Conservation (phyloP, 1,140 invertebrate genomes). For the Triops cancriformis region DNA sequence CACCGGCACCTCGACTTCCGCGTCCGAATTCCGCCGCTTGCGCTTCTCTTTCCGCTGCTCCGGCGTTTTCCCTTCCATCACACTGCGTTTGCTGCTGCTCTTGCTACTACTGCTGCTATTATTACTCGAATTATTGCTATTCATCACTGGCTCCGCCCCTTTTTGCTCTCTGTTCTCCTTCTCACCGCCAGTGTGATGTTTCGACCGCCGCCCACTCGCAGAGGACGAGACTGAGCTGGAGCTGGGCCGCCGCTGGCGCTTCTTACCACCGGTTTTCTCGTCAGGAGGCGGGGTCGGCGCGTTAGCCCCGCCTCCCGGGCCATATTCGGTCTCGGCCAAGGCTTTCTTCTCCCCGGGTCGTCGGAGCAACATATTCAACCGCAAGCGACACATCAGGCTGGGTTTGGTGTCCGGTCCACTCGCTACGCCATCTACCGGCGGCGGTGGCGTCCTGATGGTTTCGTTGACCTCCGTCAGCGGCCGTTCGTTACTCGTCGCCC, state of each 20-base stretch:
- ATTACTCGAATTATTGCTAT: background rate
- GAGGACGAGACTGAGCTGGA: conserved; percentile 20
- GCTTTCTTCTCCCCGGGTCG: background rate
- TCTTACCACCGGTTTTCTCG: conserved; percentile 13
- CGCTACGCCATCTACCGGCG: too few species aligned
- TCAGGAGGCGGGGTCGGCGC: background rate
- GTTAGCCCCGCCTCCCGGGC: background rate
- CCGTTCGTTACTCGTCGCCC: background rate
- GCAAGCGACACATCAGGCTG: conserved; percentile 20
- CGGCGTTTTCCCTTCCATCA: background rate
- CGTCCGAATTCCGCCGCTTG: conserved; percentile 18
- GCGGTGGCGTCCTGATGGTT: background rate
- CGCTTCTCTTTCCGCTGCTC: conserved; percentile 26
- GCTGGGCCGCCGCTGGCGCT: conserved; percentile 15
- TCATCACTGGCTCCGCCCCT: background rate
- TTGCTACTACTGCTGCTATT: background rate
- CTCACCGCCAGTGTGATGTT: background rate
- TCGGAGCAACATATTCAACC: conserved; percentile 7
- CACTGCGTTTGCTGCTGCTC: background rate
- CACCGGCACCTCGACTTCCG: background rate
- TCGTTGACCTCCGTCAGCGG: background rate
- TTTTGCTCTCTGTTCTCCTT: background rate
- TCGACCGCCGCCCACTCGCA: background rate
- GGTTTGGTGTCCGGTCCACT: conserved; percentile 2
- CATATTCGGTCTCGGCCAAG: background rate